Conservation (phyloP, 2,888 invertebrate species). For the Phyto melanocephala region DNA sequence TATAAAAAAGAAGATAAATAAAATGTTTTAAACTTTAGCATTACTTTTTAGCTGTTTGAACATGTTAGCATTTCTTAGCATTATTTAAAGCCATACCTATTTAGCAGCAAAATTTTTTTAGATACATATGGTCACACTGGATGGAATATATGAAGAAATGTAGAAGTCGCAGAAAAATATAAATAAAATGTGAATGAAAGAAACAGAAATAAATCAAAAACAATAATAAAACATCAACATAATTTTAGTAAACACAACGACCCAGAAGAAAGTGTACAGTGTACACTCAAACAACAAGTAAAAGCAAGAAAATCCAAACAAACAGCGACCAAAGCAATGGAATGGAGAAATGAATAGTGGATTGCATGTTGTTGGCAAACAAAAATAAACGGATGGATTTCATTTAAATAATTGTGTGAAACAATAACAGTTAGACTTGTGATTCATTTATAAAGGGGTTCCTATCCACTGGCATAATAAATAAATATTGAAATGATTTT, state of each 20-base stretch:
- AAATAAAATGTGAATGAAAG: constrained; percentile 2
- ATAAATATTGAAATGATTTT: neutral
- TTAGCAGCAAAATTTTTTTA: no score
- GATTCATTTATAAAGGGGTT: constrained; percentile 2
- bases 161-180: constrained; percentile 38
- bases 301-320: neutral
- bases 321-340: neutral
- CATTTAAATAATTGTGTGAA: neutral
- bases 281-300: no score
- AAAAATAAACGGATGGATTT: neutral
- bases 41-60: no score
- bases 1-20: no score
- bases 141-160: neutral
- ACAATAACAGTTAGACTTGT: neutral
- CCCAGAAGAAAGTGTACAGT: no score
- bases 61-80: no score
- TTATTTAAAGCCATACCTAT: no score
- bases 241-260: no score
- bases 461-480: neutral
- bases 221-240: constrained; percentile 40
- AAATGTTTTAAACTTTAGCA: no score
- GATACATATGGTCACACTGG: neutral
- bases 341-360: constrained; percentile 53
- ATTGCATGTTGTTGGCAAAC: neutral
- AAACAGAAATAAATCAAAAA: constrained; percentile 4